These are phyloP conservation scores for Vanessa atalanta DNA, from an alignment of 1,140 invertebrate species.

Conservation along the genomic window DNA sequence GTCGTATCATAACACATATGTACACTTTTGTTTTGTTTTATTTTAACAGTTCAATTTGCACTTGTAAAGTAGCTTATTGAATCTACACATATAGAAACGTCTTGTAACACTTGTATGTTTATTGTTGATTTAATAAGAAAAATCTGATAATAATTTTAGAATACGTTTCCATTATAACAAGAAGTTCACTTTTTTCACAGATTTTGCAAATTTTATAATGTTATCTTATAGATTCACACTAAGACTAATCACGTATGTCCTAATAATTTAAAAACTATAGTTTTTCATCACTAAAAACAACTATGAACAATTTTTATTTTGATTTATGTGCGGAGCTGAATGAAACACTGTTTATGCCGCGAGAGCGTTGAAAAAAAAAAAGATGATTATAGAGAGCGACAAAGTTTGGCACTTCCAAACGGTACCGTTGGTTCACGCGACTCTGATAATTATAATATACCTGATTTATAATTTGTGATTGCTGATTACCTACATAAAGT, in stretches of 20 bases:
- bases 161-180: slow-evolving; percentile 1
- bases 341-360: no score
- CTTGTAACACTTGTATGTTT: neutral
- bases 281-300: slow-evolving; percentile 2
- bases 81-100: neutral
- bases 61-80: neutral
- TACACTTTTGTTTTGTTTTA: neutral
- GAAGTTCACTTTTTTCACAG: neutral
- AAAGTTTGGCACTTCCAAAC: no score
- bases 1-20: neutral
- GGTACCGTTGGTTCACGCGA: no score
- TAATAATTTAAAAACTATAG: slow-evolving; percentile 1
- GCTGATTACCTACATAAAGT: no score
- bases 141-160: neutral
- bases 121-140: neutral
- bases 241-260: neutral
- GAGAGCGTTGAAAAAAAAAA: no score
- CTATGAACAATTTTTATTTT: neutral
- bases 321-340: slow-evolving; percentile 1
- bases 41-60: neutral
- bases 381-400: no score
- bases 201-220: slow-evolving; percentile 1
- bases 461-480: no score
- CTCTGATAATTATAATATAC: no score
- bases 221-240: slow-evolving; percentile 1